Evolutionary conservation across 2,113 vertebrate genomes (phyloP).

Genomic region (Smithornis capensis): DNA sequence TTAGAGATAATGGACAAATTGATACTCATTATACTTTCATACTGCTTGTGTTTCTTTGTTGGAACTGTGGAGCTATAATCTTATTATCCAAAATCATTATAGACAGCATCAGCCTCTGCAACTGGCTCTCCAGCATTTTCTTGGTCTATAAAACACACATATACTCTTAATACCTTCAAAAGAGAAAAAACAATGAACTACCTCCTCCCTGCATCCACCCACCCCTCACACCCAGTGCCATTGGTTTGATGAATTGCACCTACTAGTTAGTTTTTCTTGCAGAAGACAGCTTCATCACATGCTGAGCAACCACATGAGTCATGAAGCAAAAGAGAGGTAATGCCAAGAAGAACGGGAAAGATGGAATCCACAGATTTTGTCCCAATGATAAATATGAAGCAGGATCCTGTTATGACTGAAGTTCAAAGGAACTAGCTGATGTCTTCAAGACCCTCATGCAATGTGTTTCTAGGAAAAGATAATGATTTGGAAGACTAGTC

Average conservation of each 20-base stretch:
- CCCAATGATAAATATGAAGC: rapidly evolving
- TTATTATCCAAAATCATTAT: slow-evolving; percentile 13
- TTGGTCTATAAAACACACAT: background rate
- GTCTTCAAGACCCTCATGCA: background rate
- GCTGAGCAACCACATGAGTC: background rate
- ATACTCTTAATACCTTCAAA: background rate
- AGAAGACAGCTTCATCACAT: background rate
- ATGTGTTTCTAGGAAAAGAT: background rate
- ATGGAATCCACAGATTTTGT: background rate
- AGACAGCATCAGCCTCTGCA: background rate
- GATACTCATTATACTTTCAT: slow-evolving; percentile 14
- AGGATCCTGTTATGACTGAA: background rate
- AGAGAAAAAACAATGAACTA: background rate
- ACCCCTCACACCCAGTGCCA: background rate
- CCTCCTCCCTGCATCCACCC: background rate
- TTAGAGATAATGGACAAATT: slow-evolving; percentile 55
- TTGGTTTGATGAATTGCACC: background rate
- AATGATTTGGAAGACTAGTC: background rate
- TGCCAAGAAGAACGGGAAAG: background rate
- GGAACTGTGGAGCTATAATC: slow-evolving; percentile 5
- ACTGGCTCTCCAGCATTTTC: background rate
- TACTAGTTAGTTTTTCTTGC: background rate
- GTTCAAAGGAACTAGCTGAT: background rate
- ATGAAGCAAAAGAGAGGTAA: background rate
- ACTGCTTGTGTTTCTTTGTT: background rate